Base-by-base conservation (phyloP, 2,113 vertebrate species). In the Ondatra zibethicus region DNA sequence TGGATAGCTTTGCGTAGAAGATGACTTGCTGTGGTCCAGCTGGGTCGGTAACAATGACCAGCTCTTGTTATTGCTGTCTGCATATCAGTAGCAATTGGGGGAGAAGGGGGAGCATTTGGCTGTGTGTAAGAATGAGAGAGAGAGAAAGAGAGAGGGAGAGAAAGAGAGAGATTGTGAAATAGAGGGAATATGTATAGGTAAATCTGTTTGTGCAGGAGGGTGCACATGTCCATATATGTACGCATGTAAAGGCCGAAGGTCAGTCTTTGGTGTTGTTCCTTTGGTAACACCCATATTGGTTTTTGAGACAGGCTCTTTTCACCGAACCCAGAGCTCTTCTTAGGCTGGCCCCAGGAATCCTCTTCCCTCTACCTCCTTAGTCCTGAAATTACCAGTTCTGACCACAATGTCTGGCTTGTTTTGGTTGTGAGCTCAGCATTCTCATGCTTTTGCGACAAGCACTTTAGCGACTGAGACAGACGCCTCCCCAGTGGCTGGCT, bases 1-100 rank as follows among this genome's bases (percentile, higher is more conserved):
- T 72, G 39, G 90, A 80, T 88, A 82, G 39, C 76, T 92, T 94
- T 89, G 80, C 94, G 84, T 81, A 95, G 93, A 80, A 95, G 91
- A 93, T 93, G 88, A 36, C 84, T 93, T 88, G 76, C 91, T 92
- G 42, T 81, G 92, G 88, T 86, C 88, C 72, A 70, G 68, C 80
- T 73, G 70, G 97, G 93, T 97, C 95, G 93, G 0, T 50, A 91
- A 88, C 42, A 81, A 90, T 95, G 93, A 11, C 13, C 12, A 42
- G 13, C 39, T 61, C 36, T 84, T 84, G 13, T 63, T 63, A 29
- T 82, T 39, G 7, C 10, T 42, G 13, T 29, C 58, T 84, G 81
- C 4, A 84, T 14, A 29, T 7, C 42, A 29, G n/a, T 42, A 29
- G 25, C 55, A 63, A 63, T 42, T 31, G 7, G 3, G n/a, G n/a